Evolutionary conservation across 2,888 invertebrate genomes (phyloP).

Genomic region (Polydrusus pterygomalis): DNA sequence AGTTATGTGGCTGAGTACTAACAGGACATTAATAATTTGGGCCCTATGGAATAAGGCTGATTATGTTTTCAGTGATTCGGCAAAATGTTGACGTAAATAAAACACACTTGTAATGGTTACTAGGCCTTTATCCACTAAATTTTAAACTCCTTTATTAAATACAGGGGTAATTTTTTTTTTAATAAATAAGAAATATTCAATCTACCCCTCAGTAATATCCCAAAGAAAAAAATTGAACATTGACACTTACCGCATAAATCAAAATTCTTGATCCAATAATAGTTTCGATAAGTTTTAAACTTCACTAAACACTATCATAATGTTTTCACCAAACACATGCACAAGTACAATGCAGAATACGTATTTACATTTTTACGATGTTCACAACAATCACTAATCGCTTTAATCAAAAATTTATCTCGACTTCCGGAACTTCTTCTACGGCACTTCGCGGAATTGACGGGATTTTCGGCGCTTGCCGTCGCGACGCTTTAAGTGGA

Average conservation of each 20-base stretch:
- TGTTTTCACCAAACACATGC: background rate
- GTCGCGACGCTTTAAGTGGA: constrained; percentile 38
- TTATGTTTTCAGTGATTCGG: no score
- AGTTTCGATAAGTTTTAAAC: constrained; percentile 11
- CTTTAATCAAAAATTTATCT: constrained; percentile 13
- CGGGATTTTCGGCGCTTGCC: constrained; percentile 21
- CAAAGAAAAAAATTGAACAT: background rate
- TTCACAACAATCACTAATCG: constrained; percentile 12
- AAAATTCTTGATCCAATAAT: constrained; percentile 6
- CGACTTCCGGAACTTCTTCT: constrained; percentile 36
- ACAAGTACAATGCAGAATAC: constrained; percentile 6
- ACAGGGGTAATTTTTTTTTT: no score
- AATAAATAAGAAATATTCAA: no score
- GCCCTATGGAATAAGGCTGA: no score
- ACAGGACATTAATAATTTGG: no score
- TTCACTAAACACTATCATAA: constrained; percentile 8
- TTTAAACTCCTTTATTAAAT: no score
- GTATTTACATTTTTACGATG: background rate
- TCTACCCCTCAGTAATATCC: no score
- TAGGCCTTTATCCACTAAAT: no score
- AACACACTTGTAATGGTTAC: no score
- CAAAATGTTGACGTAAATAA: no score
- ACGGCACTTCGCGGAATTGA: constrained; percentile 37
- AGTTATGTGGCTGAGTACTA: no score
- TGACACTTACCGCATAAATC: background rate